phyloP scores from a whole-genome alignment of 2,888 invertebrate genomes.

The Protophormia terraenovae region DNA sequence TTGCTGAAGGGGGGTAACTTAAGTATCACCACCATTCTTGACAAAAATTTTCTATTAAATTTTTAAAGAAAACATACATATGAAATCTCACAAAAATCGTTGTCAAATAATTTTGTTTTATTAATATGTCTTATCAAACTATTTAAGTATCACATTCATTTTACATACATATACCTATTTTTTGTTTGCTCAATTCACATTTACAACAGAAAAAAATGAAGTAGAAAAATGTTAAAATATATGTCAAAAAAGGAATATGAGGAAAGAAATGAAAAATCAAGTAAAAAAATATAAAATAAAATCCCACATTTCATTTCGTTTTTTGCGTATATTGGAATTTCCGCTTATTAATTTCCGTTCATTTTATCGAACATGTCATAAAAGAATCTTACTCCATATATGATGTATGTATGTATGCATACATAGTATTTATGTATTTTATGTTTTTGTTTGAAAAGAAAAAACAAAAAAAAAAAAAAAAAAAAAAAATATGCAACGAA shows the following conservation, averaged over 20 bases:
- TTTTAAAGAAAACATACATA: no score
- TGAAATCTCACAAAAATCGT: no score
- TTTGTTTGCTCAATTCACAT: neutral
- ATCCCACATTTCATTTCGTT: slow-evolving; percentile 20
- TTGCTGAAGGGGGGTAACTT: no score
- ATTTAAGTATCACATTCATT: no score
- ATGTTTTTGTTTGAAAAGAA: no score
- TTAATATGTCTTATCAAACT: no score
- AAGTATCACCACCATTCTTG: no score
- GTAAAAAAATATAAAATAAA: slow-evolving; percentile 1
- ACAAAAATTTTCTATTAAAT: no score
- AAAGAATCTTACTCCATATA: neutral
- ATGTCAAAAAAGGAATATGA: neutral
- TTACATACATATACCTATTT: neutral
- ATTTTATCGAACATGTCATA: slow-evolving; percentile 39
- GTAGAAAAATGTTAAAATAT: neutral
- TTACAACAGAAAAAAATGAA: neutral
- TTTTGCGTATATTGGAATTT: slow-evolving; percentile 50
- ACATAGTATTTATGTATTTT: neutral
- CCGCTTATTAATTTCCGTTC: slow-evolving; percentile 63
- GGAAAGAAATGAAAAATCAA: neutral
- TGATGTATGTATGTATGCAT: neutral
- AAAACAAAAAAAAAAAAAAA: no score
- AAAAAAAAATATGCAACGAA: no score
- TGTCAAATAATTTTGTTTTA: no score